Base-by-base conservation (phyloP, 1,140 invertebrate species). In the Oedothorax gibbosus region DNA sequence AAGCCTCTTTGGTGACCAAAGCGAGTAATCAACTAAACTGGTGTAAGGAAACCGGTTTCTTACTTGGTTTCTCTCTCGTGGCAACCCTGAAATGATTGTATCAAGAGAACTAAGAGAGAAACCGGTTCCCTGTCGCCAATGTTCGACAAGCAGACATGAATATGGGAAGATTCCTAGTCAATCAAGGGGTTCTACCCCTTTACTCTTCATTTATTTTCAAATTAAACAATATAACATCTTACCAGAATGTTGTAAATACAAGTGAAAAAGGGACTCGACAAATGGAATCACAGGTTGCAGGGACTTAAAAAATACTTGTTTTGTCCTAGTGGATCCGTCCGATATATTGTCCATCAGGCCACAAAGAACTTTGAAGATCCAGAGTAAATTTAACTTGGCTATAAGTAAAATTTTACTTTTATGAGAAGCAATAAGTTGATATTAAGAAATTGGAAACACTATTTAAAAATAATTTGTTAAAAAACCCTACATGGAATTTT, bases 261-360 rank as follows among this genome's bases (percentile, higher is more conserved):
- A 87, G n/a, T 91, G 91, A 85, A 93, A 92, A 12, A 93, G 87
- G 11, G 89, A 87, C 15, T 92, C 88, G 2, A 91, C 88, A n/a
- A 90, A 89, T 56, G 92, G 89, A 50, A 92, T 90, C 11, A 88
- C 82, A 54, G 89, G 89, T n/a, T 89, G 87, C 60, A 91, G 69
- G 7, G 89, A 89, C 79, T 88, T 87, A 87, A 90, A 89, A 85
- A 92, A 91, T 87, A 94, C 89, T 89, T 94, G 93, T 89, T 93
- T 94, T 35, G 91, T 90, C 76, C 90, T 89, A 9, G 90, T 91
- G 7, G 89, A 89, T 79, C 92, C 92, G 53, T 90, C 90, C 18
- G 89, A 87, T 62, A 92, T 87, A 82, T 90, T 89, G 62, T 90
- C 89, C n/a, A 92, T 89, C 86, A 91, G 89, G 80, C 92, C 91